These are phyloP conservation scores for Lophura nycthemera DNA, from an alignment of 2,113 vertebrate species.

Conservation along the genomic window DNA sequence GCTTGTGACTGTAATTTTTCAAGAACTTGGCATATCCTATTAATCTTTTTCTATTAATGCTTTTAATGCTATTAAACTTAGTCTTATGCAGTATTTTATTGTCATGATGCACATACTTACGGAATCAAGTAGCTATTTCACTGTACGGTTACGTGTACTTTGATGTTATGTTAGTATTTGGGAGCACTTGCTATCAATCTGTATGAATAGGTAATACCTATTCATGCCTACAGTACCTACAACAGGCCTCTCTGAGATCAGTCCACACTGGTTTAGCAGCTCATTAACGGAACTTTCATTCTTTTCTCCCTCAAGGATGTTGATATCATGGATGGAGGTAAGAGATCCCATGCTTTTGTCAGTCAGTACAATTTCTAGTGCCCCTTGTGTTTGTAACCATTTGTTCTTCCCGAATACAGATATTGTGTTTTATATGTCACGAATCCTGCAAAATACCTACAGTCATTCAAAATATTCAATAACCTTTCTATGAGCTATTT, in stretches of 20 bases:
- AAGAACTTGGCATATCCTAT: background rate
- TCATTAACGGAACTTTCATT: background rate
- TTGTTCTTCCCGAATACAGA: background rate
- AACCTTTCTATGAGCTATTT: background rate
- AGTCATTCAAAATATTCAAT: background rate
- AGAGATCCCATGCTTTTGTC: background rate
- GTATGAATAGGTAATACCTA: background rate
- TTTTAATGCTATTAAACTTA: background rate
- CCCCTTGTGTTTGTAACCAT: background rate
- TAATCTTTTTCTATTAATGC: background rate
- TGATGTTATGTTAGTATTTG: background rate
- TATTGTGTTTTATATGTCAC: background rate
- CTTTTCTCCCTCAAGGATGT: background rate
- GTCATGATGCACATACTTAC: background rate
- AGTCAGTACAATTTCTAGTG: background rate
- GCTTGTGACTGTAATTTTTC: background rate
- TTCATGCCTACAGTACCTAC: too few species aligned
- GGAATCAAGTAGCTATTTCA: background rate
- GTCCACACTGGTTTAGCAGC: background rate
- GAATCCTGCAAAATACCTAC: background rate
- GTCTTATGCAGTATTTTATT: background rate
- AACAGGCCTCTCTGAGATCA: background rate
- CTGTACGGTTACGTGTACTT: fast-evolving
- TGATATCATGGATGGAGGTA: background rate
- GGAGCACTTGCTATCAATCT: background rate